A percentile compares a stretch with the other conserved stretches of the same genome.
These are phyloP conservation scores for Gobiocypris rarus DNA, from an alignment of 2,113 vertebrate genomes.

Conservation along the genomic window DNA sequence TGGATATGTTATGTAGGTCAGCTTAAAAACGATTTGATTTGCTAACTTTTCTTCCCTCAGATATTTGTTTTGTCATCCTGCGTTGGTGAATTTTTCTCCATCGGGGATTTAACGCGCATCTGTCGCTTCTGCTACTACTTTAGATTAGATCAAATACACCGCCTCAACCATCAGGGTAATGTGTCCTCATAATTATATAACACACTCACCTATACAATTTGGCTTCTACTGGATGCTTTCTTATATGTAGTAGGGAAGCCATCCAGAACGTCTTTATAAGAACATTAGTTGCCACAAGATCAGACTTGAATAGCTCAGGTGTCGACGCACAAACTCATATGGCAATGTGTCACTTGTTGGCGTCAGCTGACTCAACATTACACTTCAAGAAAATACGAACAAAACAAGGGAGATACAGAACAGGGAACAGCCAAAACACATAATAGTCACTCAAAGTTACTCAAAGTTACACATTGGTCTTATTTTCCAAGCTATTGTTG, in stretches of 20 bases:
- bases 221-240: background rate
- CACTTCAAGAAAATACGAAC: background rate
- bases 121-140: background rate
- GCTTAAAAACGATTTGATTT: conserved; percentile 4
- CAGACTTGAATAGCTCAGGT: conserved; percentile 10
- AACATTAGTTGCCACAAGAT: background rate
- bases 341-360: conserved; percentile 2
- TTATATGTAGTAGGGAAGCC: background rate
- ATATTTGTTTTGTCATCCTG: background rate
- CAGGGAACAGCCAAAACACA: background rate
- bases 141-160: background rate
- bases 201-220: background rate
- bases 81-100: background rate
- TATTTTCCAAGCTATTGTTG: background rate
- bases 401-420: background rate
- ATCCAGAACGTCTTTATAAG: background rate
- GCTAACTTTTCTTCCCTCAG: background rate
- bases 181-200: conserved; percentile 13
- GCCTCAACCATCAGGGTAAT: background rate
- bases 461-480: background rate
- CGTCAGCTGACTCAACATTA: background rate
- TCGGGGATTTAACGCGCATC: conserved; percentile 32
- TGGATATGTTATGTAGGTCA: background rate
- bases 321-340: background rate
- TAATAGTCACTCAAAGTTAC: background rate